Base-by-base conservation (phyloP, 1,140 invertebrate species). In the Pseudobourletiella spinata region DNA sequence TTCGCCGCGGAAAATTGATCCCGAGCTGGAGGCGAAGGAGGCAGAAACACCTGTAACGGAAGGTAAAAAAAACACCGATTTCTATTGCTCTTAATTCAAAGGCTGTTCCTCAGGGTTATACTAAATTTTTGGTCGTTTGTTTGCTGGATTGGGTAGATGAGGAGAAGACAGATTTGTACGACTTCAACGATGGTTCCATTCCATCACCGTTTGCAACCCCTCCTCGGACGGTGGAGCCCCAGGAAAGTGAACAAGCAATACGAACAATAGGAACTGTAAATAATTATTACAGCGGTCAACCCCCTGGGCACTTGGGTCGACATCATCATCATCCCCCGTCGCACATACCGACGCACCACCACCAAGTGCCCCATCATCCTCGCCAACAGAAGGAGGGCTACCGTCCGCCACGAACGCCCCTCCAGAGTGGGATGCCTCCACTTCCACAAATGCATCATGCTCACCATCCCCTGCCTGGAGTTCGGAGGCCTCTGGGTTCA, bases 181-280 rank as follows among this genome's bases (percentile, higher is more conserved):
- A 70, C 61, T 70, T 70, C 30, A 67, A 67, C 29, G 68, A 70
- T 30, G 61, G 61, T 18, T 64, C 67, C 3, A 57, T 64, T 18
- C 68, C 65, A n/a, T 63, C 60, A 51, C 61, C 64, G 0, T 63
- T 63, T 55, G 62, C 62, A 4, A 57, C 61, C 20, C 43, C 57
- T 3, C 16, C 20, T n/a, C 18, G 48, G 14, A 43, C 2, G 42
- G n/a, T 24, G 2, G 24, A 11, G n/a, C 18, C 30, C 22, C 39
- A 1, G 1, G 57, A 29, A 46, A 55, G 25, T 8, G 65, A 63
- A 39, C 65, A 63, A 46, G 35, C 39, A 18, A 66, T 66, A 16
- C 24, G 51, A 43, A 66, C 64, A 22, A 66, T 66, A 61, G 60
- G 51, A 30, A 65, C 26, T 42, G 30, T n/a, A 1, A 57, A 50